A percentile compares a stretch with the other conserved stretches of the same genome.
Evolutionary conservation across 2,888 invertebrate genomes (phyloP).

Genomic region (Aricia artaxerxes): DNA sequence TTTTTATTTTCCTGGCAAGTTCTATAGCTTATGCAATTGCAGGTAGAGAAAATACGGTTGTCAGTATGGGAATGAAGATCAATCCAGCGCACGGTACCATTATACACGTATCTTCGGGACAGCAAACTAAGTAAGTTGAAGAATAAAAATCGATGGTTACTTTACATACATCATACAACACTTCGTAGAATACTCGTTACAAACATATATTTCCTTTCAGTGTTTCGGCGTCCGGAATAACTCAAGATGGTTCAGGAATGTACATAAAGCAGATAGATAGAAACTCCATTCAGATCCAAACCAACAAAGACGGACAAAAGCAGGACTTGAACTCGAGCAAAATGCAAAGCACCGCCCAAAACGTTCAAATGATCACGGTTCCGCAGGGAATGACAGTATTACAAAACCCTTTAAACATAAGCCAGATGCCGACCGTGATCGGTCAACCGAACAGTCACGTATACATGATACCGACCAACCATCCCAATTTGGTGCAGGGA

Average conservation of each 20-base stretch:
- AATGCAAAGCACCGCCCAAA: conserved; percentile 64
- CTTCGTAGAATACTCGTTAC: not conserved
- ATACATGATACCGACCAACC: conserved; percentile 73
- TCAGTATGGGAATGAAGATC: conserved; percentile 76
- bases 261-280: conserved; percentile 72
- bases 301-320: conserved; percentile 66
- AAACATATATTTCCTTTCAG: conserved; percentile 46
- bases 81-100: conserved; percentile 74
- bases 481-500: conserved; percentile 63
- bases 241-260: conserved; percentile 69
- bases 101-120: conserved; percentile 73
- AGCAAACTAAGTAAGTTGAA: conserved; percentile 68
- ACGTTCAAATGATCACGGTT: conserved; percentile 75
- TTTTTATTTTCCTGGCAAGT: conserved; percentile 5
- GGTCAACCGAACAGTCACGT: conserved; percentile 73
- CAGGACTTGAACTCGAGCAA: conserved; percentile 62
- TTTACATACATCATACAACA: not conserved
- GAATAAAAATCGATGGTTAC: not conserved
- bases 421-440: conserved; percentile 66
- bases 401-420: conserved; percentile 68
- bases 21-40: conserved; percentile 37
- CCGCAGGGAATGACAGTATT: conserved; percentile 74
- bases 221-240: conserved; percentile 61
- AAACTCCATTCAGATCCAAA: conserved; percentile 69
- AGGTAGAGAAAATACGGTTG: conserved; percentile 73